Evolutionary conservation across 2,888 invertebrate species (phyloP), one percentile per base, ranked within the genome.

Genomic region (Phoenoteleia sp.): DNA sequence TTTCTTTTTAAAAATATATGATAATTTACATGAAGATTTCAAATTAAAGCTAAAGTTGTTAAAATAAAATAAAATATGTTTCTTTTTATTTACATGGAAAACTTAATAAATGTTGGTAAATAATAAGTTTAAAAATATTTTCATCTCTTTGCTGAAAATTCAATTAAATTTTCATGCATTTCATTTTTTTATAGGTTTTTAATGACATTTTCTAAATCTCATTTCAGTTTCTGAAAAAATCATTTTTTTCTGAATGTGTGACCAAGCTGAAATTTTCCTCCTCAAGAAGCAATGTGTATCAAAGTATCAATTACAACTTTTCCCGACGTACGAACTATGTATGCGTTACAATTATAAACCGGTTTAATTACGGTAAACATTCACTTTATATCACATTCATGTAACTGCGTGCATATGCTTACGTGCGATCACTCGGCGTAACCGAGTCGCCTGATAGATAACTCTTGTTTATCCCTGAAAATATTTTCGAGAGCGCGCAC

Each of bases 281-380:
- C 6, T 54, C 42, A 42, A 21, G 39, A 42, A 25, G 56, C 58
- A 58, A 71, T 58, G 58, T 47, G 71, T 47, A 71, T 21, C 56
- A 58, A 58, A 29, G 36, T 58, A 62, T 25, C 39, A 62, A 33
- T 58, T 49, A 36, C 36, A 49, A 2, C 47, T 49, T 72, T 60
- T 60, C 49, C 49, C 6, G 9, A 62, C 52, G 56, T 47, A 47
- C 45, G 67, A 67, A 76, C 76, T 67, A 58, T 66, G 67, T 67
- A 29, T 58, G 45, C 66, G 21, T 36, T 56, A 56, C 58, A 47
- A 76, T 58, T 58, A 25, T 45, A 47, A 76, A 76, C 76, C 76
- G 66, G 76, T 67, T 76, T 66, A 49, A 76, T 76, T 56, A 67
- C 58, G 58, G 58, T 67, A 72, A 60, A 72, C 60, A 23, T 49